Percentiles rank a stretch among this genome's conserved stretches.
These are phyloP conservation scores for Jaculus jaculus DNA, from an alignment of 2,113 vertebrate genomes.

Conservation along the genomic window DNA sequence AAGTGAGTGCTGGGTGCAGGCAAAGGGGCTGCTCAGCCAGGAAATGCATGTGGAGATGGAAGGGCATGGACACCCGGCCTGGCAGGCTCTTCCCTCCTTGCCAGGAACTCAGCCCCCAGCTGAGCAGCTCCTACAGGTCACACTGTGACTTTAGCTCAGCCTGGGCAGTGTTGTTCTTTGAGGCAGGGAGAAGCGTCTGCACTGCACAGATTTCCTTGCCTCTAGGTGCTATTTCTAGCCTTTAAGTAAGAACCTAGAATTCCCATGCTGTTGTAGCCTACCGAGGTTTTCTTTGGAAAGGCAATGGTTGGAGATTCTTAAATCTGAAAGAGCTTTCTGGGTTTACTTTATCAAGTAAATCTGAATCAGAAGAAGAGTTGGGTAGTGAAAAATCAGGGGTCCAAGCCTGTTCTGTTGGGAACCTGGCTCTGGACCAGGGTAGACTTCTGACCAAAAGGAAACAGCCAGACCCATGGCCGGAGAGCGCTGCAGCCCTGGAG, in stretches of 20 bases:
- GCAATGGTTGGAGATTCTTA: background rate
- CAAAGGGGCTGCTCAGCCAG: no score
- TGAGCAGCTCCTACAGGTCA: background rate
- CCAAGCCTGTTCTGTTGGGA: background rate
- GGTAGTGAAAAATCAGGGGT: background rate
- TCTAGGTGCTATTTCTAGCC: background rate
- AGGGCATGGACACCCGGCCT: background rate
- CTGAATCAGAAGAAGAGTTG: background rate
- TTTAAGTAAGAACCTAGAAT: background rate
- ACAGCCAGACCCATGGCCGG: background rate
- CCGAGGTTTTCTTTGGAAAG: background rate
- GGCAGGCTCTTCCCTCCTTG: no score
- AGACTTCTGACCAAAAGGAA: conserved; percentile 21
- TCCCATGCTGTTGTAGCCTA: background rate
- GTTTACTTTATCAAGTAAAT: background rate
- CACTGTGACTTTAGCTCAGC: background rate
- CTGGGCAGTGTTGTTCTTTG: background rate
- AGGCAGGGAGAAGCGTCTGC: background rate
- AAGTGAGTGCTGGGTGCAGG: background rate
- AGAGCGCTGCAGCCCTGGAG: background rate
- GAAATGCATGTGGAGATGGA: no score
- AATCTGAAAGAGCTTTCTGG: background rate
- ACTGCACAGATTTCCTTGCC: background rate
- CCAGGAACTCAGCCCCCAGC: background rate
- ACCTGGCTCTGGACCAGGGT: background rate